These are phyloP conservation scores for Orthosia gracilis DNA, from an alignment of 2,888 invertebrate species.

Conservation along the genomic window DNA sequence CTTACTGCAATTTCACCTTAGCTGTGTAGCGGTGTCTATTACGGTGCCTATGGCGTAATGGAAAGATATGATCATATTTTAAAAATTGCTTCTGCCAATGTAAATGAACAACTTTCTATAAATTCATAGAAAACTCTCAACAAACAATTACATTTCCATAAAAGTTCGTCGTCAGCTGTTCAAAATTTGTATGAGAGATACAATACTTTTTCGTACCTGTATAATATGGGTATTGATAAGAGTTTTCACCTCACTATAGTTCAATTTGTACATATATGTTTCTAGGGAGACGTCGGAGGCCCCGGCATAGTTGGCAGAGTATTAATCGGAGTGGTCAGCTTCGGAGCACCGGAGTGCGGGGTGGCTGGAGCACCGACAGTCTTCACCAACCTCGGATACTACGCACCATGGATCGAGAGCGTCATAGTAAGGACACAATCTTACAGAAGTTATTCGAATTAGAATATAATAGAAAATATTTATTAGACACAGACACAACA, in stretches of 20 bases:
- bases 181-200: too few species aligned
- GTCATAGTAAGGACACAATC: constrained; percentile 22
- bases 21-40: too few species aligned
- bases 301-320: constrained; percentile 51
- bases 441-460: neutral
- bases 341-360: constrained; percentile 47
- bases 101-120: too few species aligned
- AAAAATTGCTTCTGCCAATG: too few species aligned
- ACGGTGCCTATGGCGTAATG: too few species aligned
- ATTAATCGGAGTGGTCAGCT: constrained; percentile 58
- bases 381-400: constrained; percentile 58
- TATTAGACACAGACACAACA: too few species aligned
- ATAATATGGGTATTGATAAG: neutral
- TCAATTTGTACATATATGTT: neutral
- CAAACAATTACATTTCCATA: too few species aligned
- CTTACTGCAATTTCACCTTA: too few species aligned
- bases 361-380: constrained; percentile 46
- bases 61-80: too few species aligned
- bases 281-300: constrained; percentile 73
- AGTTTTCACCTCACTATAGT: neutral
- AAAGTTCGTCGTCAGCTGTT: too few species aligned
- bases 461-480: neutral
- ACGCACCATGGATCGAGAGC: constrained; percentile 49
- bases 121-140: too few species aligned
- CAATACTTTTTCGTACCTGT: too few species aligned